Conservation (phyloP, 2,888 invertebrate genomes). For the Synergus japonicus region DNA sequence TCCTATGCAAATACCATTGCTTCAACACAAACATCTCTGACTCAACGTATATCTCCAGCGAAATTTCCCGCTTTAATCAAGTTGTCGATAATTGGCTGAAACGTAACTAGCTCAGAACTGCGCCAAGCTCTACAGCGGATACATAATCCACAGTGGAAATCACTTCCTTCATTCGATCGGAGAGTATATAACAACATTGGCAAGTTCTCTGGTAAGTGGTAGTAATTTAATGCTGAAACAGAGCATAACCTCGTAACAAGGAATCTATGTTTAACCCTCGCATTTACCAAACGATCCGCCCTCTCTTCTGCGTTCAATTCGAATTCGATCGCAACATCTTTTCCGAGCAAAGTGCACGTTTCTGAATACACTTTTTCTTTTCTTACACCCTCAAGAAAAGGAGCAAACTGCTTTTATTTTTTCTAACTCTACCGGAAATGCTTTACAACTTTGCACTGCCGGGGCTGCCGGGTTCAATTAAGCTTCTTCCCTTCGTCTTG, state of each 20-base stretch:
- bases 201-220: conserved; percentile 36
- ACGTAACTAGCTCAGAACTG: conserved; percentile 22
- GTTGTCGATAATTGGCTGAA: conserved; percentile 27
- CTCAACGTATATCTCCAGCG: not conserved
- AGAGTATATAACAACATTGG: conserved; percentile 31
- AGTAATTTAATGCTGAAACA: conserved; percentile 35
- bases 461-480: conserved; percentile 62
- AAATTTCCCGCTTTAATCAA: conserved; percentile 23
- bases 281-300: conserved; percentile 6
- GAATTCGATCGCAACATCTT: conserved; percentile 25
- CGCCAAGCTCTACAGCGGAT: not conserved
- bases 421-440: conserved; percentile 61
- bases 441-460: conserved; percentile 62
- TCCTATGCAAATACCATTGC: not conserved
- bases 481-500: conserved; percentile 61
- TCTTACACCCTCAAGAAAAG: conserved; percentile 17
- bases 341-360: conserved; percentile 42
- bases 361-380: not conserved
- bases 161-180: conserved; percentile 33
- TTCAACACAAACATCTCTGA: conserved; percentile 16
- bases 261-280: not conserved
- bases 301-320: not conserved
- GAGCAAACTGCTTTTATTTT: conserved; percentile 50
- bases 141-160: conserved; percentile 36
- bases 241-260: conserved; percentile 15